A percentile compares a stretch with the other conserved stretches of the same genome.
phyloP scores from a whole-genome alignment of 2,797 vertebrate species.

The Macroramphosus scolopax region DNA sequence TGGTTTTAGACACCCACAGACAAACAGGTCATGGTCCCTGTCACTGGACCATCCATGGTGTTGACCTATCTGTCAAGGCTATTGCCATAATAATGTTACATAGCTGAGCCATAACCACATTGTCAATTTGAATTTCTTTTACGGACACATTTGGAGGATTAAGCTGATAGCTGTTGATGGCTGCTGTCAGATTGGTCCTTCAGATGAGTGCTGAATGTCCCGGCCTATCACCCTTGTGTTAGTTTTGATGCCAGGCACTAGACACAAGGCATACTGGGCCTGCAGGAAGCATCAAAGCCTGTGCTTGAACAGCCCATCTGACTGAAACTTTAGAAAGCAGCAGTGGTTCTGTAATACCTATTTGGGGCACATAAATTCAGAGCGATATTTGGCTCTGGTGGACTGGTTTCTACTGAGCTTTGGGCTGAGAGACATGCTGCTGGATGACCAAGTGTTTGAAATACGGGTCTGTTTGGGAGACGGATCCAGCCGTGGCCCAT shows the following conservation, averaged over 20 bases:
- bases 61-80: constrained; percentile 18
- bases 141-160: constrained; percentile 16
- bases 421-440: constrained; percentile 3
- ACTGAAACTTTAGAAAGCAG: constrained; percentile 46
- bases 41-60: constrained; percentile 17
- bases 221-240: constrained; percentile 22
- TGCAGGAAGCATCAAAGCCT: constrained; percentile 27
- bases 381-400: constrained; percentile 18
- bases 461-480: constrained; percentile 22
- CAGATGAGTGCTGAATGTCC: constrained; percentile 31
- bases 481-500: constrained; percentile 1
- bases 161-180: constrained; percentile 24
- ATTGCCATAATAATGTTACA: constrained; percentile 46
- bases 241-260: constrained; percentile 18
- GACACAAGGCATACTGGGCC: not conserved
- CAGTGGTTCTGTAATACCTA: constrained; percentile 56
- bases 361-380: constrained; percentile 45
- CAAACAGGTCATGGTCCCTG: constrained; percentile 25
- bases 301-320: constrained; percentile 34
- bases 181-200: constrained; percentile 36
- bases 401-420: constrained; percentile 22
- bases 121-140: constrained; percentile 5
- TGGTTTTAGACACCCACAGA: constrained; percentile 43
- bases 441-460: constrained; percentile 14
- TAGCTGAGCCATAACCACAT: constrained; percentile 30